Evolutionary conservation across 1,140 invertebrate species (phyloP).

Genomic region (Nilaparvata lugens): DNA sequence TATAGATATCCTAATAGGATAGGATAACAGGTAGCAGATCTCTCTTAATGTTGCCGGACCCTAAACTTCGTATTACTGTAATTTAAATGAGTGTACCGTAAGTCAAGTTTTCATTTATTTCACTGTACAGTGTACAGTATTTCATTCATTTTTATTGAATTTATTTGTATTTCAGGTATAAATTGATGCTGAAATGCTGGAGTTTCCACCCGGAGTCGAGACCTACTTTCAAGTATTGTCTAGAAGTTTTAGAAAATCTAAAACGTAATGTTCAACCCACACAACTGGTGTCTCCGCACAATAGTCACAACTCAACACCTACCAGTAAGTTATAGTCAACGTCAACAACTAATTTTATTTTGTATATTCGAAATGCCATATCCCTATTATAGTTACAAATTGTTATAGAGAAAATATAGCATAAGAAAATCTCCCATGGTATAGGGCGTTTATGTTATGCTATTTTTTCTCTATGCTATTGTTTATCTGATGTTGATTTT

Average conservation of each 20-base stretch:
- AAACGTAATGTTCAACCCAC: background rate
- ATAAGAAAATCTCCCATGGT: background rate
- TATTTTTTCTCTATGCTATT: background rate
- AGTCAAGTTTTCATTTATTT: background rate
- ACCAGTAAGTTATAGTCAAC: background rate
- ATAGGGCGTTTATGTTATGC: background rate
- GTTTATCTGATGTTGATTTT: too few species aligned
- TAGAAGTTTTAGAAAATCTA: conserved; percentile 47
- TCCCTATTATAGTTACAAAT: background rate
- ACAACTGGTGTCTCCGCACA: background rate
- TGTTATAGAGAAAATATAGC: too few species aligned
- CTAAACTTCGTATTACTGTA: too few species aligned
- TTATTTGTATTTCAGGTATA: conserved; percentile 47
- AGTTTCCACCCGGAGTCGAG: conserved; percentile 58
- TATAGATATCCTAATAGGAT: too few species aligned
- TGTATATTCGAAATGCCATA: background rate
- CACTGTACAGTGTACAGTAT: background rate
- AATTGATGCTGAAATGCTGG: conserved; percentile 73
- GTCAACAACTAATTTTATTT: background rate
- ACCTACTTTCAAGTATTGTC: conserved; percentile 67
- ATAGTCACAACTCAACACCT: background rate
- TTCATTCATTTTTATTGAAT: background rate
- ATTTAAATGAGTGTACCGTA: background rate
- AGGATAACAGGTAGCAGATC: too few species aligned
- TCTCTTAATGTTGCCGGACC: too few species aligned